These are phyloP conservation scores for Ictalurus furcatus DNA, from an alignment of 2,113 vertebrate genomes.

Conservation along the genomic window DNA sequence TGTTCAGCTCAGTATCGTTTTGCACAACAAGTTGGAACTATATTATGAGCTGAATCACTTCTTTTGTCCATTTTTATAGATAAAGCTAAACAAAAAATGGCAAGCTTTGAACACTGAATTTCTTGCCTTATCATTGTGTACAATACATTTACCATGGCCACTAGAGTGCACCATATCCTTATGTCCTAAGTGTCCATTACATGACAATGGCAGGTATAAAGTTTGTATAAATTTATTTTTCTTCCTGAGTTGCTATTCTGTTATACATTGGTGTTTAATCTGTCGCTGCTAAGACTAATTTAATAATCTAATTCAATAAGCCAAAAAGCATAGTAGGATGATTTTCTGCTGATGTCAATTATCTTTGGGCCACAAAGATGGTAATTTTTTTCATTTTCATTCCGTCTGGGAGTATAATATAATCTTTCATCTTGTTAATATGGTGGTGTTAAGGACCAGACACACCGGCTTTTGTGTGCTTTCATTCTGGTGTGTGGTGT, in stretches of 20 bases:
- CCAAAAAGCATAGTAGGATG: background rate
- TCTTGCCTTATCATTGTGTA: background rate
- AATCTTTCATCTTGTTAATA: conserved; percentile 3
- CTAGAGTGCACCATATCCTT: conserved; percentile 9
- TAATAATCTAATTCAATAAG: background rate
- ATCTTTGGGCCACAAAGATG: background rate
- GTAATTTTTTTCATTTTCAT: background rate
- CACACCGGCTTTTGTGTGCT: conserved; percentile 57
- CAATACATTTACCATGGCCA: background rate
- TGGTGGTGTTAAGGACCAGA: conserved; percentile 49
- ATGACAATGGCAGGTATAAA: background rate
- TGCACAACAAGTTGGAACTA: background rate
- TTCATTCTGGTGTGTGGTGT: background rate
- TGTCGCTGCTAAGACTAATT: background rate
- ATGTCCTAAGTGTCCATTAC: background rate
- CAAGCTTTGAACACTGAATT: background rate
- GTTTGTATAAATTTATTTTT: background rate
- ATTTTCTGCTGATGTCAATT: background rate
- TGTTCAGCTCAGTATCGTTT: background rate
- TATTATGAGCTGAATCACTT: no score
- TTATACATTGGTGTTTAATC: background rate
- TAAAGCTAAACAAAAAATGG: background rate
- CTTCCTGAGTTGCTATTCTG: background rate
- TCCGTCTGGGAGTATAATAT: background rate
- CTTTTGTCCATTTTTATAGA: no score